These are phyloP conservation scores for Clistopyga incitator DNA, from an alignment of 2,888 invertebrate species.

Conservation along the genomic window DNA sequence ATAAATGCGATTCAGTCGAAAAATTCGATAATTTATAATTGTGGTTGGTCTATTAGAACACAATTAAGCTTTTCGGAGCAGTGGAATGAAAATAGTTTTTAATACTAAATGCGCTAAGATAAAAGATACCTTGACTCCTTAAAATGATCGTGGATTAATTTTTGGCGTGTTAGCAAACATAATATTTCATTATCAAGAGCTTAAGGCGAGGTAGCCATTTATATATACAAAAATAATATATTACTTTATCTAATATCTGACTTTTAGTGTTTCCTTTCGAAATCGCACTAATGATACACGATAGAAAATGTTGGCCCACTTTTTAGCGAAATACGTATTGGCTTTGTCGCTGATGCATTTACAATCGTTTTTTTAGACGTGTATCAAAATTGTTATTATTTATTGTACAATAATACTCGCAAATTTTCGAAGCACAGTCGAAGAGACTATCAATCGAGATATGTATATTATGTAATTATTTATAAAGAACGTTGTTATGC, in stretches of 20 bases:
- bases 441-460: slow-evolving; percentile 50
- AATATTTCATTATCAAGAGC: neutral
- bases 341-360: slow-evolving; percentile 7
- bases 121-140: neutral
- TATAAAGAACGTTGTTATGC: neutral
- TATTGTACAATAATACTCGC: slow-evolving; percentile 47
- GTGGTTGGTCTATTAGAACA: neutral
- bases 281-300: neutral
- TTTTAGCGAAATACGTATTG: slow-evolving; percentile 44
- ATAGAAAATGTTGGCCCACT: slow-evolving; percentile 49
- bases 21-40: neutral
- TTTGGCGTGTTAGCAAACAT: neutral
- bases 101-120: neutral
- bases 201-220: neutral
- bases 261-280: neutral
- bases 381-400: neutral
- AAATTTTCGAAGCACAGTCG: slow-evolving; percentile 57
- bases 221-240: neutral
- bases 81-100: neutral
- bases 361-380: too few species aligned
- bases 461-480: slow-evolving; percentile 16
- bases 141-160: too few species aligned
- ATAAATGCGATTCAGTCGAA: neutral
- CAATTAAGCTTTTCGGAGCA: neutral
- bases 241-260: neutral